Evolutionary conservation across 92 coral and sea anemone genomes (phyloP), one percentile per base, ranked within the genome.

Genomic region (Palythoa grandis): DNA sequence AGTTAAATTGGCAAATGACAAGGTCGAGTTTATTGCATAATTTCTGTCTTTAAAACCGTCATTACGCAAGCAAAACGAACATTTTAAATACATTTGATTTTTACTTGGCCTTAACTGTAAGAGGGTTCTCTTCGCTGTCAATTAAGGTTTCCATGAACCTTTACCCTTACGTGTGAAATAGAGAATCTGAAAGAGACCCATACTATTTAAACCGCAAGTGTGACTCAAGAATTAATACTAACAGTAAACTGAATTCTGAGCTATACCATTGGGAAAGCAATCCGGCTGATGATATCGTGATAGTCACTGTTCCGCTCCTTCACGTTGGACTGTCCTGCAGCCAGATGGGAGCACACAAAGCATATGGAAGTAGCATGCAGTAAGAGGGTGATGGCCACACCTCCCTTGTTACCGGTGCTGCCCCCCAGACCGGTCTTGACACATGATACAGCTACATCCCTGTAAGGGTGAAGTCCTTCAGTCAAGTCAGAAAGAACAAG

Each of bases 381-480:
- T 23, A 93, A 70, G 76, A 96, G 85, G 56, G 97, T 93, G 50
- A 97, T 95, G 53, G 97, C 99, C 60, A 97, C 99, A 10, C 97
- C 99, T 39, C 99, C 99, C 72, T 97, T 97, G 94, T 97, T 97
- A 13, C 99, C 99, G 37, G 99, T 95, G 77, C 94, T 97, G 14
- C 99, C 99, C 17, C 99, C 99, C 60, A 97, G 90, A 16, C 99
- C 99, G 4, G 99, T 97, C 88, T 97, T 97, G 20, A 97, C 99
- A 20, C 96, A 88, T 9, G 93, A 92, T 23, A 97, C 99, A 22
- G 99, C 99, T 9, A 97, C 98, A 76, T 97, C 99, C 88, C 98
- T 96, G 75, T 29, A 29, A 29, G 35, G 35, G 35, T 29, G 35
- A 29, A 29, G 35, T 29, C 35, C 35, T 29, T 29, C 35, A 29